Conservation (phyloP, 2,113 vertebrate species). For the Pheucticus melanocephalus region DNA sequence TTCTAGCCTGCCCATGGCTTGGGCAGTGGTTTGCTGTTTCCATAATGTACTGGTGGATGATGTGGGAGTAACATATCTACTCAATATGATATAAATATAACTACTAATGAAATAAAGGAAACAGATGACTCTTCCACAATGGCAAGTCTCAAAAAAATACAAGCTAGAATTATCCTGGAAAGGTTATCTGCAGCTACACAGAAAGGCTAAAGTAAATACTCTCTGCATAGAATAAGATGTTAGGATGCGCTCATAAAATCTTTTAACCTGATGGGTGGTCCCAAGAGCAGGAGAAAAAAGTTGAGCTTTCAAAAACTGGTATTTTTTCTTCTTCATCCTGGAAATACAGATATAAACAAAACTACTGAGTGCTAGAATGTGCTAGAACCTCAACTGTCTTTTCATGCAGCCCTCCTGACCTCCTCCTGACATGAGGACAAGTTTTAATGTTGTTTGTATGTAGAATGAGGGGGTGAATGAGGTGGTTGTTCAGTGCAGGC, state of each 20-base stretch:
- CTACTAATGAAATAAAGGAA: slow-evolving; percentile 18
- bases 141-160: background rate
- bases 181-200: background rate
- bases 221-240: background rate
- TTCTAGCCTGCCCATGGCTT: background rate
- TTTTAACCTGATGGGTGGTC: background rate
- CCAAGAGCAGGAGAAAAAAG: background rate
- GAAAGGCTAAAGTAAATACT: background rate
- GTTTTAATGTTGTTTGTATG: background rate
- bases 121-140: background rate
- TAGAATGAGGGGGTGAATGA: background rate
- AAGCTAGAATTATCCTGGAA: background rate
- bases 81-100: background rate
- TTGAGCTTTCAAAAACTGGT: background rate
- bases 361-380: background rate
- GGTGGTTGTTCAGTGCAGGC: background rate
- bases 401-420: background rate
- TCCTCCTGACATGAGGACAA: background rate
- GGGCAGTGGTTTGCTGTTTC: background rate
- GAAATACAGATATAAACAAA: background rate
- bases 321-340: background rate
- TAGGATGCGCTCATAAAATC: background rate
- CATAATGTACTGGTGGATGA: background rate
- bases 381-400: background rate
- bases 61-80: background rate